Conservation (phyloP, 2,113 vertebrate species). For the Delphinus delphis region DNA sequence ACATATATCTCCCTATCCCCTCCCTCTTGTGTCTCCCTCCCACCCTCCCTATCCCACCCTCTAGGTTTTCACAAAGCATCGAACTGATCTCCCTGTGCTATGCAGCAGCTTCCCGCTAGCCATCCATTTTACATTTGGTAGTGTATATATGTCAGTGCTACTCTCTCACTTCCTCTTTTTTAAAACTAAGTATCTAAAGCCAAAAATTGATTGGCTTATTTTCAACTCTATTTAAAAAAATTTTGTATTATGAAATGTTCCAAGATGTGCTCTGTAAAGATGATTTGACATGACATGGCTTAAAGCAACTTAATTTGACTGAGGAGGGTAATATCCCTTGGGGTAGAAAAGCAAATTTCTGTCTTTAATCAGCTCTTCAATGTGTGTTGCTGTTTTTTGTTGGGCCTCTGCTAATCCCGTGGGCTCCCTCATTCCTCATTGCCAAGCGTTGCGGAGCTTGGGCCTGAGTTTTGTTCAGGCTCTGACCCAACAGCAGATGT, state of each 20-base stretch:
- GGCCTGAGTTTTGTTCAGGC: neutral
- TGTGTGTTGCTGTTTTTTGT: neutral
- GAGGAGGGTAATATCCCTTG: neutral
- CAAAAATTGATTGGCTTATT: neutral
- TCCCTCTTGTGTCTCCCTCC: too few species aligned
- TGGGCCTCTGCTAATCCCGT: neutral
- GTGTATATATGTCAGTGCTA: too few species aligned
- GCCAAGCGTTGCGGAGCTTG: neutral
- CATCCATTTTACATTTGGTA: too few species aligned
- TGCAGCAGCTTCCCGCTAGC: too few species aligned
- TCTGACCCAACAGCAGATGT: conserved; percentile 47
- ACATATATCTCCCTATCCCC: too few species aligned
- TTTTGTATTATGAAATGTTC: neutral
- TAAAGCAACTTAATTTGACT: neutral
- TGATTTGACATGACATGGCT: neutral
- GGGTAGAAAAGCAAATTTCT: neutral
- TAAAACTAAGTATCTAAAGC: neutral
- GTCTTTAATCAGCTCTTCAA: neutral
- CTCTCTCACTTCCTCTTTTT: neutral
- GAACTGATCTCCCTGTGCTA: too few species aligned
- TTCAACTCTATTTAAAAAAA: conserved; percentile 7
- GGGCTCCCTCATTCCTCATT: neutral
- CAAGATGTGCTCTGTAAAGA: neutral
- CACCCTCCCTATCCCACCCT: too few species aligned
- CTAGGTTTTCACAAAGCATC: too few species aligned